Conservation (phyloP, 1,140 invertebrate species). For the Calliopsis andreniformis region DNA sequence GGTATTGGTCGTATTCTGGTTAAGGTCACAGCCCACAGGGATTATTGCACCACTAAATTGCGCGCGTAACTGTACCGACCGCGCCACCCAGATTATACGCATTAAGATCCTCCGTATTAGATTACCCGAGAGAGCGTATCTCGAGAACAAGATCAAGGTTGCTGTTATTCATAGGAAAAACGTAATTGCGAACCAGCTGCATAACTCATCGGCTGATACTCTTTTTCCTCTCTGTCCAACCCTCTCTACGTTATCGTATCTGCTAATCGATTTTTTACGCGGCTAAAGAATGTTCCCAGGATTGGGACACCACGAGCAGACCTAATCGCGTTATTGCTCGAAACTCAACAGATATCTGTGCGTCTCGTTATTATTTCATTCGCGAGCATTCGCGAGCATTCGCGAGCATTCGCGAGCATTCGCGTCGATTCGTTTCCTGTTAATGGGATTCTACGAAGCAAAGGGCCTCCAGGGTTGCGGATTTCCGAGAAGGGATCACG, state of each 20-base stretch:
- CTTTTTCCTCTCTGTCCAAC: not conserved
- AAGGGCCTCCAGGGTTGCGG: not conserved
- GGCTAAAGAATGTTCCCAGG: too few species aligned
- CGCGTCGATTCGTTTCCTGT: not conserved
- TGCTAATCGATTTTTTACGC: not conserved
- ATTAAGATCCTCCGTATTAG: constrained; percentile 52
- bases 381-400: not conserved
- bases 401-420: not conserved
- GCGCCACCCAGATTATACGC: constrained; percentile 48
- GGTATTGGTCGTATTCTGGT: not conserved
- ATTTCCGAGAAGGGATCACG: constrained; percentile 18
- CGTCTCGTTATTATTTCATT: not conserved
- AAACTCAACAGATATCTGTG: too few species aligned
- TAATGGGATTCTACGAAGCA: not conserved
- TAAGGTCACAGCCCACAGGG: not conserved
- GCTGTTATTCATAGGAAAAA: constrained; percentile 42
- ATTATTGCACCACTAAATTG: constrained; percentile 52
- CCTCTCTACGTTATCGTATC: not conserved
- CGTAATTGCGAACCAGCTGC: constrained; percentile 28
- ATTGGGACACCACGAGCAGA: too few species aligned
- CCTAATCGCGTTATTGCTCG: too few species aligned
- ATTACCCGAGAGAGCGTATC: constrained; percentile 46
- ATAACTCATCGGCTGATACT: constrained; percentile 32
- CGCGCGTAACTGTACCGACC: constrained; percentile 50
- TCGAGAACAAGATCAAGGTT: constrained; percentile 55